A percentile compares a stretch with the other conserved stretches of the same genome.
Conservation (phyloP, 2,888 invertebrate genomes). For the Dimorphilus gyrociliatus region DNA sequence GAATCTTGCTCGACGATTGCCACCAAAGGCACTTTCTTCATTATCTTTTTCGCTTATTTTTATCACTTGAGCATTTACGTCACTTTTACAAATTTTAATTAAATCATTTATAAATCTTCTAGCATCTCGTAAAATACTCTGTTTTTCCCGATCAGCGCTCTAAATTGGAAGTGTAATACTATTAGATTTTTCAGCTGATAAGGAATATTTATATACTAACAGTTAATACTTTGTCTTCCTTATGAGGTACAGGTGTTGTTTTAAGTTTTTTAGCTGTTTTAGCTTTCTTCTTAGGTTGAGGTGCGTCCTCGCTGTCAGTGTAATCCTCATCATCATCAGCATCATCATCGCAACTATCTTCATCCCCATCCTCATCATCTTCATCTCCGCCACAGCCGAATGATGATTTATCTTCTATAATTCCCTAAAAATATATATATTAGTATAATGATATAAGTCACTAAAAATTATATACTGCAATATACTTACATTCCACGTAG, state of each 20-base stretch:
- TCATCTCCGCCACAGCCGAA: conserved; percentile 1
- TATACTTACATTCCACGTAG: conserved; percentile 9
- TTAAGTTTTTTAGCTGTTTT: conserved; percentile 15
- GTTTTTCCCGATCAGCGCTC: too few species aligned
- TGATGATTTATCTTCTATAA: conserved; percentile 1
- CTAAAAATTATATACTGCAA: too few species aligned
- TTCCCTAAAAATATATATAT: too few species aligned
- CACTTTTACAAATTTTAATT: conserved; percentile 17
- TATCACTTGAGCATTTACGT: conserved; percentile 18
- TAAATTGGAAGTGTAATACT: too few species aligned
- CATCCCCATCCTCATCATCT: conserved; percentile 5
- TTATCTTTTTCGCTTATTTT: conserved; percentile 11
- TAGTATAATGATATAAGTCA: too few species aligned
- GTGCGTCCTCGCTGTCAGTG: conserved; percentile 10
- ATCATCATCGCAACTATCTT: conserved; percentile 4
- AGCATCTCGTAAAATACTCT: too few species aligned
- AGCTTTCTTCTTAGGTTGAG: conserved; percentile 22
- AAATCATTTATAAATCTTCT: conserved; percentile 21
- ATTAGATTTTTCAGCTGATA: too few species aligned
- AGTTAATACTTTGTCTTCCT: too few species aligned
- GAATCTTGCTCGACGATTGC: too few species aligned
- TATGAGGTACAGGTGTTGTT: too few species aligned
- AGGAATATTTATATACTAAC: too few species aligned
- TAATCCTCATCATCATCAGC: conserved; percentile 4
- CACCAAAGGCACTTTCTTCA: too few species aligned